A percentile compares a stretch with the other conserved stretches of the same genome.
phyloP scores from a whole-genome alignment of 2,888 invertebrate genomes.

The Cyaniris semiargus region DNA sequence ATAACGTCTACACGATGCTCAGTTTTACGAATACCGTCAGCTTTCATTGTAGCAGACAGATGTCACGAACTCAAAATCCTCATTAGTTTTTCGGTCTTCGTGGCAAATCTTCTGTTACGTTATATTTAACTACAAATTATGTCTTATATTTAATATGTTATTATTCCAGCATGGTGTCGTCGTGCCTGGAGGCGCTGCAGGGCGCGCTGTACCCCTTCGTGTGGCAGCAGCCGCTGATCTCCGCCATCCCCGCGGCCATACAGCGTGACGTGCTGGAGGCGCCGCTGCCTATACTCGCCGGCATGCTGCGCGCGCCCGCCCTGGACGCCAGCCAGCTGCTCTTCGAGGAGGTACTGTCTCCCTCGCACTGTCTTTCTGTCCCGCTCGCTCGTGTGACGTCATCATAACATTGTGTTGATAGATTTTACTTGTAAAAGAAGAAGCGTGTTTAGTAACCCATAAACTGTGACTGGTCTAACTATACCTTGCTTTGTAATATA shows the following conservation, averaged over 20 bases:
- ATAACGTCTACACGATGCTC: no score
- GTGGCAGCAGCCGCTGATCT: slow-evolving; percentile 92
- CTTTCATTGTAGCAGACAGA: no score
- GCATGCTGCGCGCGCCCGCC: slow-evolving; percentile 73
- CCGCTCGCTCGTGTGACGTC: background rate
- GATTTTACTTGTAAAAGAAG: no score
- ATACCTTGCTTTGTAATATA: no score
- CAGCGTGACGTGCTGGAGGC: slow-evolving; percentile 85
- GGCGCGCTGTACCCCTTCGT: slow-evolving; percentile 89
- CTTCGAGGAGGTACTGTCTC: slow-evolving; percentile 57
- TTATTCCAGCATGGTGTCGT: slow-evolving; percentile 70
- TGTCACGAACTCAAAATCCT: no score
- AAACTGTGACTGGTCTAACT: no score
- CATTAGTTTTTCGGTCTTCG: no score
- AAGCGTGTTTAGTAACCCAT: no score
- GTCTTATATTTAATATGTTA: slow-evolving; percentile 45
- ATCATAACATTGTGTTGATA: no score
- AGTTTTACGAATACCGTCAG: no score
- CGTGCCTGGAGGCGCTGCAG: slow-evolving; percentile 88
- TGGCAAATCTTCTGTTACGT: no score
- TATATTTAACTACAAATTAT: no score
- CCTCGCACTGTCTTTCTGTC: background rate
- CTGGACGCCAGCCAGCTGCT: slow-evolving; percentile 37
- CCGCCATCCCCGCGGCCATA: slow-evolving; percentile 85
- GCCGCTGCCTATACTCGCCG: slow-evolving; percentile 89